Base-by-base conservation (phyloP, 1,140 invertebrate genomes). In the Pygmarrhopalites habei region DNA sequence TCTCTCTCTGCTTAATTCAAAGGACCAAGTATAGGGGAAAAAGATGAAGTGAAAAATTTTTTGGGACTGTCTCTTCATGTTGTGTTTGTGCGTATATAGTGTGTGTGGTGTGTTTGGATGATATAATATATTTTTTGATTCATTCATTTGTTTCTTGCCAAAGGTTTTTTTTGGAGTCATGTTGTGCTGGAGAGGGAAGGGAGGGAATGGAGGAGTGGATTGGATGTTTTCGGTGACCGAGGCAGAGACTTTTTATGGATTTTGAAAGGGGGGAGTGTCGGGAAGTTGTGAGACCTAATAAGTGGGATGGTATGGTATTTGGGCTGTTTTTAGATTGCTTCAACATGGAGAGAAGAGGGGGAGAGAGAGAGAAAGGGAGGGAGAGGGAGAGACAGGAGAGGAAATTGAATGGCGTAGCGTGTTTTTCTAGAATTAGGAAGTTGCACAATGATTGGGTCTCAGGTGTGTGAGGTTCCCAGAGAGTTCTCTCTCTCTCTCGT, bases 401-500 rank as follows among this genome's bases (percentile, higher is more conserved):
- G 51, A 62, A 62, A 62, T 62, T 62, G 60, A 62, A 62, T 44
- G 60, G 56, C 14, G 35, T 58, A 25, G 62, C 62, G 62, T 64
- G 62, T 64, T 58, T 58, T 58, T 28, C 32, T 52, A 41, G 56
- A 64, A 53, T 64, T 64, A 63, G 53, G 44, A 41, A 46, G 62
- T 64, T 64, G 56, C 62, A 63, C 60, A 55, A 62, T 67, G 55
- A 67, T 63, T 60, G 60, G 59, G 65, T 67, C 65, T 67, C 65
- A 67, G 65, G 65, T 67, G 65, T 62, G 21, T 56, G 21, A 56
- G 30, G 60, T 67, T 67, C 65, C 61, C 65, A 67, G 65, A 55
- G 58, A n/a, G n/a, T n/a, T n/a, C n/a, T n/a, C n/a, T n/a, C n/a
- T n/a, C n/a, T n/a, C n/a, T n/a, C n/a, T n/a, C n/a, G n/a, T n/a